Conservation (phyloP, 2,113 vertebrate species). For the Bombycilla garrulus region DNA sequence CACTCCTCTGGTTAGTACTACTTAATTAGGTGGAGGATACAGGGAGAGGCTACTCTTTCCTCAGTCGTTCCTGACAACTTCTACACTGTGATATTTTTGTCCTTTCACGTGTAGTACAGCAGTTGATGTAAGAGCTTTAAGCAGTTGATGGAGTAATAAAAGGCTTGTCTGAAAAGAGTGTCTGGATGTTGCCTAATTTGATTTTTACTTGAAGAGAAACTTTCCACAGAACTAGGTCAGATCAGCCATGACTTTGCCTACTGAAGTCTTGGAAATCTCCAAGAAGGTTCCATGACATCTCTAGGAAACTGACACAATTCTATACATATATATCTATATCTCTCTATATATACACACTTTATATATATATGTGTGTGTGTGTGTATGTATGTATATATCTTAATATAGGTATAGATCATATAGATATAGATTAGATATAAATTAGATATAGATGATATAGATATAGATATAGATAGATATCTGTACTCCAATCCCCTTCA, state of each 20-base stretch:
- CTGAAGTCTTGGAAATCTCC: background rate
- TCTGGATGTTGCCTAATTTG: background rate
- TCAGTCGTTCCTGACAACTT: background rate
- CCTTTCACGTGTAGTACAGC: background rate
- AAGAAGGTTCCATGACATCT: background rate
- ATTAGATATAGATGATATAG: no score
- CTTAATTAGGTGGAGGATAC: background rate
- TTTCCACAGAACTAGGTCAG: background rate
- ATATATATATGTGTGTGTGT: no score
- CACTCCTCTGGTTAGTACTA: background rate
- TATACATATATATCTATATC: background rate
- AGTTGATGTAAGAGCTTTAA: background rate
- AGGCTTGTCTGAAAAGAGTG: background rate
- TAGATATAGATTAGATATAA: no score
- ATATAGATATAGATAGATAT: background rate
- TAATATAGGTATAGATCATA: no score
- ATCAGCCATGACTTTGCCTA: background rate
- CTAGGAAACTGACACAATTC: background rate
- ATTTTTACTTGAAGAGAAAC: background rate
- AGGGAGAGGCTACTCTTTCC: background rate
- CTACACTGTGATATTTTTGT: background rate
- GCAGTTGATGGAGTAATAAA: background rate
- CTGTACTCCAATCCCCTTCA: background rate
- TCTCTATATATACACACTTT: no score
- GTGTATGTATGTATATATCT: no score